Percentiles rank a stretch among this genome's conserved stretches.
Evolutionary conservation across 64 coral and sea anemone species (phyloP).

Genomic region (Stichodactyla mertensii): DNA sequence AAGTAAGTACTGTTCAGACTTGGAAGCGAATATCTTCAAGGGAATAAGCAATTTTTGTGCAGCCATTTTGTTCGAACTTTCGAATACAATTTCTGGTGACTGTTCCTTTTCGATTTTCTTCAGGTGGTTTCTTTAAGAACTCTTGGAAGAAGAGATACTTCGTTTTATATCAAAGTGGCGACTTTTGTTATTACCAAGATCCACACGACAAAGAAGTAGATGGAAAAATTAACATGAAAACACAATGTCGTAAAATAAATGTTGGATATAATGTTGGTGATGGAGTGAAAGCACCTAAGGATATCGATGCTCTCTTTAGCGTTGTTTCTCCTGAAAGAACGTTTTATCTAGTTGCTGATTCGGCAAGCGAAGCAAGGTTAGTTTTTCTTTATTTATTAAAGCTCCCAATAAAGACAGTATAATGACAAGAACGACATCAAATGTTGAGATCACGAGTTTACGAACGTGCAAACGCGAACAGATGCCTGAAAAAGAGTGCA

Average conservation of each 20-base stretch:
- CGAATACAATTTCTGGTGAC: not conserved
- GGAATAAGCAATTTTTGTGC: not conserved
- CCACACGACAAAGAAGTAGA: constrained; percentile 75
- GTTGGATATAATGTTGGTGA: constrained; percentile 63
- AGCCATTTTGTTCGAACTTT: not conserved
- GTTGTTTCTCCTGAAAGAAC: constrained; percentile 73
- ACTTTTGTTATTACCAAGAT: constrained; percentile 90
- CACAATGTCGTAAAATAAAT: constrained; percentile 68
- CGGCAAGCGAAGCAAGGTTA: constrained; percentile 75
- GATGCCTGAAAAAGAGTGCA: not conserved
- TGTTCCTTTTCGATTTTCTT: not conserved
- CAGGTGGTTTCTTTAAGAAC: constrained; percentile 93
- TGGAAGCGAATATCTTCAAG: not conserved
- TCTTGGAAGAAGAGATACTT: constrained; percentile 92
- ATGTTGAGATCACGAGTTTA: not conserved
- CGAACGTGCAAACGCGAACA: not conserved
- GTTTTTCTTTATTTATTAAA: not conserved
- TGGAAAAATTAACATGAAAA: constrained; percentile 92
- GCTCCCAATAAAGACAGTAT: not conserved
- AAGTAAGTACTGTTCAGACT: constrained; percentile 32
- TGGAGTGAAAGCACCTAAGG: constrained; percentile 82
- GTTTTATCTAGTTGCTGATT: constrained; percentile 77
- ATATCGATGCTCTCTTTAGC: constrained; percentile 66
- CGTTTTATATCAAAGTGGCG: constrained; percentile 80
- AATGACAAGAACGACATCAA: not conserved